Evolutionary conservation across 2,888 invertebrate genomes (phyloP).

Genomic region (Caenorhabditis doughertyi): DNA sequence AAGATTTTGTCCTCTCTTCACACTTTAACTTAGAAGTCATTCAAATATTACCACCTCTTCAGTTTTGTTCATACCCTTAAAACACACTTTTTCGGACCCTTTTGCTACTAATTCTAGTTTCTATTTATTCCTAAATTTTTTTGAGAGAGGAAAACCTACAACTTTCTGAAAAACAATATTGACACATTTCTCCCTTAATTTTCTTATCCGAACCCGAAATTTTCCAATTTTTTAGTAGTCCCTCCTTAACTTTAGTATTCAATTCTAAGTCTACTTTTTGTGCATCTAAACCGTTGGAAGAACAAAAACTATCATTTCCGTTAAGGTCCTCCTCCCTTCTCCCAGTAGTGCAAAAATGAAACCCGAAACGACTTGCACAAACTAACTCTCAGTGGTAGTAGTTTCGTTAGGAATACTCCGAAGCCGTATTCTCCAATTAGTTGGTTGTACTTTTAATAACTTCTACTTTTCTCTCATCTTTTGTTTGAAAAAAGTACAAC

Average conservation of each 20-base stretch:
- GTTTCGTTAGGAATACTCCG: background rate
- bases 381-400: slow-evolving; percentile 35
- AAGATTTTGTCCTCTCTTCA: slow-evolving; percentile 14
- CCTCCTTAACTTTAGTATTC: background rate
- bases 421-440: slow-evolving; percentile 42
- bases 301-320: slow-evolving; percentile 45
- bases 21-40: background rate
- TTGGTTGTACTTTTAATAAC: slow-evolving; percentile 56
- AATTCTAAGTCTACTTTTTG: background rate
- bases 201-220: background rate
- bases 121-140: no score
- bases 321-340: slow-evolving; percentile 1
- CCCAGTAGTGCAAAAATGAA: slow-evolving; percentile 41
- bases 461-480: slow-evolving; percentile 2
- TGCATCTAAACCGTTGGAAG: background rate
- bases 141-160: no score
- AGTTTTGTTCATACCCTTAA: slow-evolving; percentile 12
- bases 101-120: no score
- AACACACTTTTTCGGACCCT: no score
- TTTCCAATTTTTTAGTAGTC: background rate
- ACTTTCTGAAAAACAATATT: slow-evolving; percentile 9
- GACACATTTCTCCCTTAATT: slow-evolving; percentile 10
- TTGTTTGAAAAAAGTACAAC: slow-evolving; percentile 16
- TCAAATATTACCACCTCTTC: background rate
- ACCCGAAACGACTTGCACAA: slow-evolving; percentile 51